Evolutionary conservation across 2,888 invertebrate species (phyloP), one percentile per base, ranked within the genome.

Genomic region (Drosophila mercatorum): DNA sequence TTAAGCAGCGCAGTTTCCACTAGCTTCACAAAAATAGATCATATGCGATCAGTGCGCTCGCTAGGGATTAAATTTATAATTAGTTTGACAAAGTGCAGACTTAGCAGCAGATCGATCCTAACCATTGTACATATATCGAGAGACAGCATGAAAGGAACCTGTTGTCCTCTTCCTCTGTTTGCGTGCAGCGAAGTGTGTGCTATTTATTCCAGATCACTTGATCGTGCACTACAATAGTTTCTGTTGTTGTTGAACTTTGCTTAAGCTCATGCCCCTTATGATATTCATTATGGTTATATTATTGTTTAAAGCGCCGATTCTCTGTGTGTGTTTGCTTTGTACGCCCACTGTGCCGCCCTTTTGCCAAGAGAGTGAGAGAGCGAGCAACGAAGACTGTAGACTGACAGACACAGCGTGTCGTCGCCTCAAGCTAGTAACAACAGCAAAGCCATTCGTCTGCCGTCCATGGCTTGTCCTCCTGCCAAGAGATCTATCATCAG

Each of bases 301-400:
- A 77, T 80, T 76, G 68, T 66, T 64, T 78, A 72, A 53, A 38
- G 59, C 60, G 41, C 46, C 44, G 49, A 40, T 61, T 62, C 28
- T 55, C 28, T 41, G 17, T 55, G 41, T 55, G 66, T 55, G 66
- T 69, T 59, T 71, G 65, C 68, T 66, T 70, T 66, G 55, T 61
- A 86, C 87, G 87, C 81, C 81, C 87, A 87, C 87, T 84, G 83
- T 88, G 69, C 76, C 74, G 69, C 72, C 80, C 49, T 58, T 59
- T 28, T 31, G 63, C 22, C 55, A 28, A 17, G 28, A 36, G 26
- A 26, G 17, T 14, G 22, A 31, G 31, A 14, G 41, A 17, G 43
- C 10, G 43, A 8, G 43, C 8, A 10, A 17, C 31, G n/a, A 43
- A 52, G 26, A n/a, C 57, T 28, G 46, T 47, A 36, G 70, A 74